Evolutionary conservation across 1,140 invertebrate genomes (phyloP).

Genomic region (Tenebrio molitor): DNA sequence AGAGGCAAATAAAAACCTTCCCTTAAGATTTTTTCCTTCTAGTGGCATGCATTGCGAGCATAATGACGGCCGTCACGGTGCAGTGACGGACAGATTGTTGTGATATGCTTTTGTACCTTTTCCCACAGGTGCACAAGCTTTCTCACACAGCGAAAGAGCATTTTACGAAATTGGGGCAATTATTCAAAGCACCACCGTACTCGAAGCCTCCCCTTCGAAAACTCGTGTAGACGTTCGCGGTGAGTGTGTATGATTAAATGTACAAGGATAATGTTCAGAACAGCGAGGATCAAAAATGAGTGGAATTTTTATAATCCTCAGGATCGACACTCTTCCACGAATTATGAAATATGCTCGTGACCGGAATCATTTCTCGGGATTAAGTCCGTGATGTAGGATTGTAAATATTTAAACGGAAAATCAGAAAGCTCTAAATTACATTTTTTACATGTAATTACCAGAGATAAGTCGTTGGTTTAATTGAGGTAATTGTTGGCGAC

Average conservation of each 20-base stretch:
- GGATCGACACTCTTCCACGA: conserved; percentile 6
- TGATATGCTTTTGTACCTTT: conserved; percentile 3
- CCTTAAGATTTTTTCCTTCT: background rate
- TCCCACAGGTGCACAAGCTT: conserved; percentile 2
- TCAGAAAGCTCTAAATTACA: conserved; percentile 1
- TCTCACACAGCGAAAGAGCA: background rate
- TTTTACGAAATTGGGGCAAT: background rate
- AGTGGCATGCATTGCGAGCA: background rate
- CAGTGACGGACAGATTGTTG: conserved; percentile 5
- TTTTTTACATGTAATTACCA: background rate
- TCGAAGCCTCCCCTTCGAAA: background rate
- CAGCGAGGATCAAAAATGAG: background rate
- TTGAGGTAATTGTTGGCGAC: conserved; percentile 12
- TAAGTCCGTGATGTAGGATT: background rate
- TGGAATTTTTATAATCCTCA: conserved; percentile 1
- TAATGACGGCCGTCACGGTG: background rate
- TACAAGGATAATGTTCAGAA: background rate
- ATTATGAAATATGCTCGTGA: background rate
- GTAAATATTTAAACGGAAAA: background rate
- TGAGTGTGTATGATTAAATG: background rate
- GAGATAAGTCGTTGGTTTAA: background rate
- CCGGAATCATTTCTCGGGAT: background rate
- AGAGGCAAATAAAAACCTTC: background rate
- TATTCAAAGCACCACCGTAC: background rate
- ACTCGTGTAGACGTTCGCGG: background rate